These are phyloP conservation scores for Aurelia sp. DNA, from an alignment of 30 jellyfish, hydroid and myxozoan genomes.

Conservation along the genomic window DNA sequence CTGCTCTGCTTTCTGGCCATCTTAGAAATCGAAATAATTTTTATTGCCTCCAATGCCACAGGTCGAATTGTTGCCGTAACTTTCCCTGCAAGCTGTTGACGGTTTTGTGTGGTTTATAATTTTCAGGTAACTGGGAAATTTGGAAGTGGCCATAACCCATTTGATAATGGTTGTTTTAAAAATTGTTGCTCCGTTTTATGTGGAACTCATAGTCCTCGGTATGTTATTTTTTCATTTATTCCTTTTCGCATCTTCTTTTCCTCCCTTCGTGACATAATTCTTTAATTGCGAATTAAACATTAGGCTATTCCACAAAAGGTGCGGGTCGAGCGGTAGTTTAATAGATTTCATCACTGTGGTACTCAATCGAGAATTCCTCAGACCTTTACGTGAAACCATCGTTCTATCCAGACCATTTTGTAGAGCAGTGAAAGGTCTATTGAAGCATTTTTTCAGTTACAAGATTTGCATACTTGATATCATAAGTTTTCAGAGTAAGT, in stretches of 20 bases:
- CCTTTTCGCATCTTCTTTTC: neutral
- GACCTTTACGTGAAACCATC: neutral
- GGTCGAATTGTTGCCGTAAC: too few species aligned
- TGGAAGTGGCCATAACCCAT: constrained; percentile 99
- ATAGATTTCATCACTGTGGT: neutral
- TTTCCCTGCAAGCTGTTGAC: too few species aligned
- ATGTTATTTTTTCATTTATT: neutral
- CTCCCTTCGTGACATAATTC: neutral
- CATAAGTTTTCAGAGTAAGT: too few species aligned
- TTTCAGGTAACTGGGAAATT: constrained; percentile 96
- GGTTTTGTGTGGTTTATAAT: neutral
- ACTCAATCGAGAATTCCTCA: neutral
- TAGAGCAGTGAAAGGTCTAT: too few species aligned
- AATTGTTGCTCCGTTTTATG: constrained; percentile 79
- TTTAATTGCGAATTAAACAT: too few species aligned
- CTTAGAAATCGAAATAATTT: too few species aligned
- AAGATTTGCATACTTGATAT: too few species aligned
- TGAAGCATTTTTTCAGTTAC: too few species aligned
- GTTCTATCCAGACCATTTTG: too few species aligned
- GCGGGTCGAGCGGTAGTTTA: neutral
- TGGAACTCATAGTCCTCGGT: constrained; percentile 97
- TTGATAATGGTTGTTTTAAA: constrained; percentile 77
- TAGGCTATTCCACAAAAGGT: too few species aligned
- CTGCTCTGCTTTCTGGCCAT: too few species aligned
- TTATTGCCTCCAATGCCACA: too few species aligned